phyloP scores from a whole-genome alignment of 2,797 vertebrate genomes.

The Acropternis orthonyx region DNA sequence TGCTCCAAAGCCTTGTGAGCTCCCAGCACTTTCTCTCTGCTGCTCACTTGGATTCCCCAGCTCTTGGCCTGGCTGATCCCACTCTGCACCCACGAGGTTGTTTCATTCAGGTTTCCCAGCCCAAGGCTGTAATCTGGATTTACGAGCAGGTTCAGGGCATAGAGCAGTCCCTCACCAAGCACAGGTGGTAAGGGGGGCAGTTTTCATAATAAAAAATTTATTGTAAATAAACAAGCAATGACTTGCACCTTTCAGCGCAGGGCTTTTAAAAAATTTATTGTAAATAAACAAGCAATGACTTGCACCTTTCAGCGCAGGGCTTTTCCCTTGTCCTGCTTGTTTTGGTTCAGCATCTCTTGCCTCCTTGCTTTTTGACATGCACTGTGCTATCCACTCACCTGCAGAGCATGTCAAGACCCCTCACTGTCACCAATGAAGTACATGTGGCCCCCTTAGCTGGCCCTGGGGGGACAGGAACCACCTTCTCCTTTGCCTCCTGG shows the following conservation, averaged over 20 bases:
- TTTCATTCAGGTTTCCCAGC: not conserved
- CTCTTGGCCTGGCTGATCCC: not conserved
- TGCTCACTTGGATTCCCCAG: not conserved
- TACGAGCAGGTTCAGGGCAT: not conserved
- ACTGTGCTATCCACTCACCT: not conserved
- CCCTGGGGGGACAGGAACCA: not conserved
- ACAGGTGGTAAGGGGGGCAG: not conserved
- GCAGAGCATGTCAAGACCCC: not conserved
- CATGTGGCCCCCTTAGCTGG: not conserved
- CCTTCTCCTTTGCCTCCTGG: not conserved
- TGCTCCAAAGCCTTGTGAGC: not conserved
- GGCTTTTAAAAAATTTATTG: not conserved
- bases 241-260: not conserved
- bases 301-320: not conserved
- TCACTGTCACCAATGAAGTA: not conserved
- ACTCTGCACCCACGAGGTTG: accelerated
- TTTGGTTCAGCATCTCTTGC: not conserved
- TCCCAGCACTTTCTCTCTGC: not conserved
- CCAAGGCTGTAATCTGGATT: not conserved
- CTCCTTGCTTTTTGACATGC: not conserved
- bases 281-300: not conserved
- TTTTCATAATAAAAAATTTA: not conserved
- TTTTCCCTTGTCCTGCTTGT: not conserved
- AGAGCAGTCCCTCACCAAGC: not conserved
- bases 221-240: not conserved